Evolutionary conservation across 2,797 vertebrate species (phyloP), one percentile per base, ranked within the genome.

Genomic region (Notolabrus celidotus): DNA sequence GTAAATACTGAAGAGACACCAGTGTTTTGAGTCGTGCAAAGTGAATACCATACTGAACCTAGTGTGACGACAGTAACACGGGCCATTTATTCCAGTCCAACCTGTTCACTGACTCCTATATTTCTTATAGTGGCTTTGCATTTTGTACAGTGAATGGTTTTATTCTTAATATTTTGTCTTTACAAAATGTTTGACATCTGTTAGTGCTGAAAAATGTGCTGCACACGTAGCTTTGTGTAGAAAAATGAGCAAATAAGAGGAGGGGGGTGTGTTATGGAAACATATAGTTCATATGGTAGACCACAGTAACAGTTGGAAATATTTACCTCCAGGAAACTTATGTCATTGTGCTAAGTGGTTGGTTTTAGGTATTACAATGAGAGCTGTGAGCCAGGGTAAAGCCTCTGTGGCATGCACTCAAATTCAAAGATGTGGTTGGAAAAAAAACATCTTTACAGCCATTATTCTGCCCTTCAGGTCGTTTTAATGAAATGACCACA

Each of bases 1-100:
- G 83, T 85, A 88, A 89, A 89, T 72, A 77, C 56, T 61, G 60
- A 62, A 65, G 56, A 58, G 74, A 62, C 79, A 60, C 15, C 67
- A 27, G 72, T 83, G 79, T 82, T 86, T 64, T 74, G 60, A 57
- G 67, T 55, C 36, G 62, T 54, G 53, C 31, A 51, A 57, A 65
- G 61, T 59, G 43, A 83, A 42, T 45, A 67, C 73, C 59, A 66
- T 52, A 72, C 53, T 38, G 52, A 67, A 38, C 14, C 7, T n/a
- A 16, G 58, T 63, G 61, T 74, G 50, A 50, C 36, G 23, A 36
- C 16, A 68, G 39, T 12, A 20, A 75, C n/a, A 41, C 38, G 31
- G 2, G 36, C 53, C 15, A 41, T 43, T 71, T 33, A 63, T 27
- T 47, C 10, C 1, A 69, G 20, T 19, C 10, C 36, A 61, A 39